A percentile compares a stretch with the other conserved stretches of the same genome.
Evolutionary conservation across 1,140 invertebrate species (phyloP).

Genomic region (Orchestia grillus): DNA sequence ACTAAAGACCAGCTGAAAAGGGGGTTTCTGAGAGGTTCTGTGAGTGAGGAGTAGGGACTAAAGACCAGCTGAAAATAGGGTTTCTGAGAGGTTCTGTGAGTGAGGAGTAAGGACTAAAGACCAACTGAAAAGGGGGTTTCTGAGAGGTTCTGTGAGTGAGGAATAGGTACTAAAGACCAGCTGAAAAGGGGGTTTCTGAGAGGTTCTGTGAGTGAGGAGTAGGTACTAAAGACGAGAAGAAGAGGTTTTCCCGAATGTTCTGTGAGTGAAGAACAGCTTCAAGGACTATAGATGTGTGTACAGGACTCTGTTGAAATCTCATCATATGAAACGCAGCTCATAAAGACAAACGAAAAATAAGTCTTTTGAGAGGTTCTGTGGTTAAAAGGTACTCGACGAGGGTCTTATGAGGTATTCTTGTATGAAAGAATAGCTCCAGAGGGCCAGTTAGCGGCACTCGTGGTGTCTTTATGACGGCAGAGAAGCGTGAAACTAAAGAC

Average conservation of each 20-base stretch:
- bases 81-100: neutral
- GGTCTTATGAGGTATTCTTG: neutral
- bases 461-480: neutral
- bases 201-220: neutral
- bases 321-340: no score
- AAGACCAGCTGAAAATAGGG: neutral
- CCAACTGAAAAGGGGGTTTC: neutral
- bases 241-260: no score
- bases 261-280: no score
- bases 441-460: neutral
- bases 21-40: neutral
- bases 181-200: neutral
- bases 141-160: neutral
- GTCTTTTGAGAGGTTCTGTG: neutral
- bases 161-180: neutral
- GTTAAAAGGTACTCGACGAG: neutral
- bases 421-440: neutral
- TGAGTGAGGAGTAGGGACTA: neutral
- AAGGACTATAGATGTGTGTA: no score
- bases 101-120: neutral
- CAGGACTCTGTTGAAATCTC: no score
- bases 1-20: neutral
- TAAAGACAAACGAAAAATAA: neutral
- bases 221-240: no score
- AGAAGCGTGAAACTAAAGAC: neutral